Conservation (phyloP, 2,113 vertebrate genomes). For the Cyanocitta stelleri region DNA sequence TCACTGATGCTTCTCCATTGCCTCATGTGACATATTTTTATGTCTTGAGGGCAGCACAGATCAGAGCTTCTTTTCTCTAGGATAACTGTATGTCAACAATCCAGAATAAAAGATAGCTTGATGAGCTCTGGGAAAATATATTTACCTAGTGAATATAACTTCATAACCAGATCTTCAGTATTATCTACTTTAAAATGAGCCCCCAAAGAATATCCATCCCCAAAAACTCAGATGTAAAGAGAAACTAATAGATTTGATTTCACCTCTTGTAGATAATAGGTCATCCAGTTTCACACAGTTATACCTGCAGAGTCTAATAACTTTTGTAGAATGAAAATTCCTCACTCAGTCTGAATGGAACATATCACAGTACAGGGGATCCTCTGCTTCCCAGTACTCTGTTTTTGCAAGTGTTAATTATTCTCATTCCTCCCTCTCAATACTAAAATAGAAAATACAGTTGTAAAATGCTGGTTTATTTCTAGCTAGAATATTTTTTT, state of each 20-base stretch:
- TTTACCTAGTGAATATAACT: not conserved
- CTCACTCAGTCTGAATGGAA: not conserved
- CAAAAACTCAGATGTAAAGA: not conserved
- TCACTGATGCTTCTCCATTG: not conserved
- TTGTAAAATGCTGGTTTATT: not conserved
- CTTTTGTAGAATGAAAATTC: not conserved
- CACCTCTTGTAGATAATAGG: not conserved
- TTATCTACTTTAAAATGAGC: not conserved
- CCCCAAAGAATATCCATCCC: not conserved
- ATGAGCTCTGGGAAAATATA: not conserved
- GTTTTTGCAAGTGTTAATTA: not conserved
- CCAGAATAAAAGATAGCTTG: not conserved
- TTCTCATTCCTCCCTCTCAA: not conserved
- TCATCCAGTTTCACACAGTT: not conserved
- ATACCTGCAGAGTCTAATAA: not conserved
- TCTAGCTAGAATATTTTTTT: not conserved
- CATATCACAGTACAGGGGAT: not conserved
- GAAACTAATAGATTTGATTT: not conserved
- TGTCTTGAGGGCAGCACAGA: not conserved
- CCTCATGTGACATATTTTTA: not conserved
- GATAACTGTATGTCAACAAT: not conserved
- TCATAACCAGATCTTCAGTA: not conserved
- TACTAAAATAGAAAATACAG: not conserved
- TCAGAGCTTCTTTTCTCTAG: not conserved
- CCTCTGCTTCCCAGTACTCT: not conserved